Percentiles rank a stretch among this genome's conserved stretches.
These are phyloP conservation scores for Mohoua ochrocephala DNA, from an alignment of 2,113 vertebrate genomes.

Conservation along the genomic window DNA sequence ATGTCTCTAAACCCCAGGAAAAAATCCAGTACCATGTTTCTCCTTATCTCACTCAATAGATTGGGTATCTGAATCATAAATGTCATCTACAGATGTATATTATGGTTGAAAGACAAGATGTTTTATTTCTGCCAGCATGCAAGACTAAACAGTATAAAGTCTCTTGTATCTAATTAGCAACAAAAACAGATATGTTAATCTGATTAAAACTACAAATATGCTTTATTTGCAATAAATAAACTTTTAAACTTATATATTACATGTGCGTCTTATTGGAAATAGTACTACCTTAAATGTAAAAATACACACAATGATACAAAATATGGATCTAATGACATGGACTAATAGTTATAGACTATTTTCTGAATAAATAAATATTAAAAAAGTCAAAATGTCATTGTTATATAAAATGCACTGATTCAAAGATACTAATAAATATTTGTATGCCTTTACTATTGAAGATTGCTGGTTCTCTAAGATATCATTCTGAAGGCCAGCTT, in stretches of 20 bases:
- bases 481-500: neutral
- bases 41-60: neutral
- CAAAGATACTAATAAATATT: neutral
- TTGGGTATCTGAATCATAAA: neutral
- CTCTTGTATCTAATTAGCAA: neutral
- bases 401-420: neutral
- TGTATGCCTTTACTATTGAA: neutral
- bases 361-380: neutral
- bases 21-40: neutral
- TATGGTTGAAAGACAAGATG: neutral
- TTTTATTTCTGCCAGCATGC: neutral
- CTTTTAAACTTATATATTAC: neutral
- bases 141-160: neutral
- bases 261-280: neutral
- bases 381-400: neutral
- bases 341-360: neutral
- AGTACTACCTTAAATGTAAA: neutral
- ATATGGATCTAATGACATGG: neutral
- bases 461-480: neutral
- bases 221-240: neutral
- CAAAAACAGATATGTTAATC: neutral
- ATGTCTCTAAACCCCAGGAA: neutral
- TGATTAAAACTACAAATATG: neutral
- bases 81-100: neutral
- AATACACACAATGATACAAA: neutral